These are phyloP conservation scores for Halcyon smyrnensis DNA, from an alignment of 2,797 vertebrate species.

Conservation along the genomic window DNA sequence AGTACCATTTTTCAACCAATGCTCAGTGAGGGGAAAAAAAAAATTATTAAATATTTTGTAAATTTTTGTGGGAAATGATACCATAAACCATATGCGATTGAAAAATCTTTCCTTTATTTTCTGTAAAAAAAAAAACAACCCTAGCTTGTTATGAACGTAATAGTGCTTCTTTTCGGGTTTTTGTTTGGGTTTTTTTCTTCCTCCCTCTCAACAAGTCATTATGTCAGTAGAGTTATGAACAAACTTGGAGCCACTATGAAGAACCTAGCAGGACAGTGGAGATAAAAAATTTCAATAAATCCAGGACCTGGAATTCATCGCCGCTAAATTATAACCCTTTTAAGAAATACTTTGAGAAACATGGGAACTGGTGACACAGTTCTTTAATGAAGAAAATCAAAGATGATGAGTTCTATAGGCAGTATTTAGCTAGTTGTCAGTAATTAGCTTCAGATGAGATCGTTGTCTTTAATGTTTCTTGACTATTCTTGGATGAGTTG, in stretches of 20 bases:
- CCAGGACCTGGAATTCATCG: slow-evolving; percentile 27
- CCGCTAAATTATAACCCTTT: slow-evolving; percentile 2
- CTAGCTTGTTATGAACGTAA: not conserved
- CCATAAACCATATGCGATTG: not conserved
- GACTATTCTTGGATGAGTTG: slow-evolving; percentile 41
- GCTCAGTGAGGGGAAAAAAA: not conserved
- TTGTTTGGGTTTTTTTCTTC: fast-evolving
- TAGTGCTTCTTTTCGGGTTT: not conserved
- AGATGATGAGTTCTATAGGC: slow-evolving; percentile 58
- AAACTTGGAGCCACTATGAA: not conserved
- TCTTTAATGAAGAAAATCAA: slow-evolving; percentile 58
- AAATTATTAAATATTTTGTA: not conserved
- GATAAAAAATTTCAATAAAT: not conserved
- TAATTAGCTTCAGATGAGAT: slow-evolving; percentile 65
- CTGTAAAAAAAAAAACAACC: not conserved
- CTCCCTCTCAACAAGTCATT: not conserved
- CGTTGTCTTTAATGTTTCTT: slow-evolving; percentile 57
- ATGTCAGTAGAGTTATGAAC: not conserved
- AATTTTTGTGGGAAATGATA: not conserved
- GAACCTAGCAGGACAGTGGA: not conserved
- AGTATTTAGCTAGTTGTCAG: slow-evolving; percentile 46
- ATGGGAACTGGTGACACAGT: slow-evolving; percentile 46
- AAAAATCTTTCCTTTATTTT: not conserved
- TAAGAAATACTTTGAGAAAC: slow-evolving; percentile 52
- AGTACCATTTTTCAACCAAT: not conserved